phyloP scores from a whole-genome alignment of 2,888 invertebrate genomes.

The Eumacrocentrus americanus region DNA sequence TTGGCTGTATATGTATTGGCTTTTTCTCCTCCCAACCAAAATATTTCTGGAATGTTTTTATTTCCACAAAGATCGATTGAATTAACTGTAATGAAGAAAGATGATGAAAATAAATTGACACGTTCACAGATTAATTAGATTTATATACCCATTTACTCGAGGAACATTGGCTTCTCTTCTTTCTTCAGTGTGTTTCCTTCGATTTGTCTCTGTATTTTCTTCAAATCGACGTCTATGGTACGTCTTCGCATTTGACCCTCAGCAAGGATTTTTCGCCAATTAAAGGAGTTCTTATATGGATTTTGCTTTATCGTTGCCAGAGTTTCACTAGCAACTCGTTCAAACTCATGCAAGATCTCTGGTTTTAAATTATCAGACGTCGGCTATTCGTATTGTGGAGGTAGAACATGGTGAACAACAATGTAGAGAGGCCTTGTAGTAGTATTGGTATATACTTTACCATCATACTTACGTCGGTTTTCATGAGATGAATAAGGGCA shows the following conservation, averaged over 20 bases:
- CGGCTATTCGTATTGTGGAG: too few relatives aligned
- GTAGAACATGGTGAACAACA: too few relatives aligned
- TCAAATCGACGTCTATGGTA: constrained; percentile 56
- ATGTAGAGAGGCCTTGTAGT: too few relatives aligned
- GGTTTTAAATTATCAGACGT: constrained; percentile 32
- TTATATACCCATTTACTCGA: background rate
- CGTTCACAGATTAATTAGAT: too few relatives aligned
- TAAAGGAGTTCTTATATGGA: constrained; percentile 64
- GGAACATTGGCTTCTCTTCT: background rate
- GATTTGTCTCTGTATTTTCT: constrained; percentile 5
- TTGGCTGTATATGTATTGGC: too few relatives aligned
- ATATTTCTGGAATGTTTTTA: too few relatives aligned
- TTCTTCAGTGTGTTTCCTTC: too few relatives aligned
- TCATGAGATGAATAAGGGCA: constrained; percentile 2
- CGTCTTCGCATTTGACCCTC: constrained; percentile 64
- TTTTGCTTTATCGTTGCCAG: constrained; percentile 61
- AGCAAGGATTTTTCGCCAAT: constrained; percentile 66
- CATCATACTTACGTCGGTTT: constrained; percentile 11
- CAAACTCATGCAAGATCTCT: constrained; percentile 46
- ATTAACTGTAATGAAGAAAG: too few relatives aligned
- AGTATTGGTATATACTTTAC: too few relatives aligned
- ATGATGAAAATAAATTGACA: too few relatives aligned
- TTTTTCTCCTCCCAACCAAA: too few relatives aligned
- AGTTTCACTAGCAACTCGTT: constrained; percentile 49
- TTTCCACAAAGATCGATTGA: too few relatives aligned